These are phyloP conservation scores for Axinella damicornis DNA, from an alignment of 37 sponge, comb jelly and placozoan genomes.

Conservation along the genomic window DNA sequence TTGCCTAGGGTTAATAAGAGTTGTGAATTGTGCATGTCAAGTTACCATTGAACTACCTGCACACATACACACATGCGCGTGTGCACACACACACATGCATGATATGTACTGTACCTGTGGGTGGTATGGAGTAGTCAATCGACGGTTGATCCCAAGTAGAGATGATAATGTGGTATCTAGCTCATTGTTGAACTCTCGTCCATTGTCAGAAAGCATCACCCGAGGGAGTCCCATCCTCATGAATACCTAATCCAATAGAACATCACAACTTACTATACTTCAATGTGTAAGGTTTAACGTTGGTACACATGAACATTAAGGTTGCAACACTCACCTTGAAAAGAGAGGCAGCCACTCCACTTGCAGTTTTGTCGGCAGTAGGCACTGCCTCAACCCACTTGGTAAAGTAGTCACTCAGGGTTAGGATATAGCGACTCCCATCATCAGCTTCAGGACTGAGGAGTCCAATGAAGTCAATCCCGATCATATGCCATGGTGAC, in stretches of 20 bases:
- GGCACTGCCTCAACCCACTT: conserved; percentile 74
- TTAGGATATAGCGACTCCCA: conserved; percentile 60
- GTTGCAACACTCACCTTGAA: conserved; percentile 51
- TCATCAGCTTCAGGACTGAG: conserved; percentile 29
- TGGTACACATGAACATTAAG: too few species aligned
- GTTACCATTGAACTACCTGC: too few species aligned
- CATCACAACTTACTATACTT: too few species aligned
- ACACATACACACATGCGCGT: too few species aligned
- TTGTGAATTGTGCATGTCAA: too few species aligned
- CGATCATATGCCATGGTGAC: conserved; percentile 65
- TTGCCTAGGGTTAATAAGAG: conserved; percentile 19
- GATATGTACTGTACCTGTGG: conserved; percentile 72
- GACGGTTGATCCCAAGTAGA: conserved; percentile 44
- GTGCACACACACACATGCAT: too few species aligned
- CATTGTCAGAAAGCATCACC: conserved; percentile 60
- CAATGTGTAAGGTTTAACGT: too few species aligned
- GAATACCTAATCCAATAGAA: conserved; percentile 40
- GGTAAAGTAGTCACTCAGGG: conserved; percentile 79
- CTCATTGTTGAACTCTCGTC: conserved; percentile 64
- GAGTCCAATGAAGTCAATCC: conserved; percentile 81
- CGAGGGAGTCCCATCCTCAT: conserved; percentile 72
- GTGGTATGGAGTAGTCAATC: conserved; percentile 65
- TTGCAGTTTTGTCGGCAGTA: conserved; percentile 50
- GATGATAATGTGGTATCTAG: conserved; percentile 25
- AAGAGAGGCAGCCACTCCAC: conserved; percentile 37